These are phyloP conservation scores for Gambelia wislizenii DNA, from an alignment of 2,797 vertebrate genomes.

Conservation along the genomic window DNA sequence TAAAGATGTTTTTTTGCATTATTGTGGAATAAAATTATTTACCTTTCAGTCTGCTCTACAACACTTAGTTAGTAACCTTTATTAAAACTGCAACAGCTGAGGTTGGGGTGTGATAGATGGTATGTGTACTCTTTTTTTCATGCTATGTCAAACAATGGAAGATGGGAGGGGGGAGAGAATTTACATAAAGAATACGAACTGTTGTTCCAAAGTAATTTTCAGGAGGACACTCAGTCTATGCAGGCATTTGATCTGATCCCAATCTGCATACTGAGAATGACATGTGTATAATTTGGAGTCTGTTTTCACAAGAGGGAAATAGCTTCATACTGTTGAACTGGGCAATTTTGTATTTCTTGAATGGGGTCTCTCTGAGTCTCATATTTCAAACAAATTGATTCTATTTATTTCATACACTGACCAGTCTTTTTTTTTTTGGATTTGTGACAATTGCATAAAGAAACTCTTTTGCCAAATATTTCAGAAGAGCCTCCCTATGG, in stretches of 20 bases:
- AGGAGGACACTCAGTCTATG: conserved; percentile 56
- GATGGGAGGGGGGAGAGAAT: conserved; percentile 64
- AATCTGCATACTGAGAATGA: conserved; percentile 79
- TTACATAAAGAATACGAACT: conserved; percentile 80
- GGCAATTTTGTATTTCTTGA: conserved; percentile 40
- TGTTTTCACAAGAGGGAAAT: conserved; percentile 82
- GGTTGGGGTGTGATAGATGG: conserved; percentile 48
- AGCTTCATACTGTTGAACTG: conserved; percentile 70
- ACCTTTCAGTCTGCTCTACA: conserved; percentile 61
- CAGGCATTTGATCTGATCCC: conserved; percentile 69
- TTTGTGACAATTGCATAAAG: not conserved
- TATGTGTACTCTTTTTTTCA: conserved; percentile 67
- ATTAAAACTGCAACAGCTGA: conserved; percentile 78
- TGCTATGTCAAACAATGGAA: conserved; percentile 65
- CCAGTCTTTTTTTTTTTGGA: not conserved
- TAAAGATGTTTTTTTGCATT: conserved; percentile 37
- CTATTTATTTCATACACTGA: not conserved
- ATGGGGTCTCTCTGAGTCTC: not conserved
- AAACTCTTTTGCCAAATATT: not conserved
- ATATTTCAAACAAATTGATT: conserved; percentile 6
- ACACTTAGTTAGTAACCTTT: conserved; percentile 72
- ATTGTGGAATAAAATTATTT: conserved; percentile 56
- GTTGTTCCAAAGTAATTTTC: conserved; percentile 77
- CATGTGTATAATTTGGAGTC: conserved; percentile 86
- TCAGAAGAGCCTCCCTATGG: accelerated